Evolutionary conservation across 2,888 invertebrate species (phyloP).

Genomic region (Incurvaria masculella): DNA sequence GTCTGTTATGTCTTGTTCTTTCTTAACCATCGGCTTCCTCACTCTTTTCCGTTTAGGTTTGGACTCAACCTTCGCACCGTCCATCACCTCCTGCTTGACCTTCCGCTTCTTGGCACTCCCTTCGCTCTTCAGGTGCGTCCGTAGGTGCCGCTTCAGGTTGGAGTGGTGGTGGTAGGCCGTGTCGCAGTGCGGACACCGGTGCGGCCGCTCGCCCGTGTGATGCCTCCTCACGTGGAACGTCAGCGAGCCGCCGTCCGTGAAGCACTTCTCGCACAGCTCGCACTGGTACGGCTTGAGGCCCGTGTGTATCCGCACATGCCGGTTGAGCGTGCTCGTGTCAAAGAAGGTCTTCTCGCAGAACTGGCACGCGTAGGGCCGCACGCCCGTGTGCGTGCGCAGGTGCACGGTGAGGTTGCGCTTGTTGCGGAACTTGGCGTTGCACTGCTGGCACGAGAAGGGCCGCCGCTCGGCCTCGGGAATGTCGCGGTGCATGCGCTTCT

Average conservation of each 20-base stretch:
- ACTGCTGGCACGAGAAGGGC: conserved; percentile 10
- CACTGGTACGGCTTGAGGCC: too few relatives aligned
- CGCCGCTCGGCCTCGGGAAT: conserved; percentile 8
- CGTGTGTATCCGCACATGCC: too few relatives aligned
- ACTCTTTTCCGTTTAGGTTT: too few relatives aligned
- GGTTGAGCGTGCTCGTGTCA: too few relatives aligned
- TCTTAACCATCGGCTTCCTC: too few relatives aligned
- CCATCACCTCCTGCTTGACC: too few relatives aligned
- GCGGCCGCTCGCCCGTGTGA: background rate
- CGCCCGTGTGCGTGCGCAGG: conserved; percentile 12
- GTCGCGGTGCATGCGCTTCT: background rate
- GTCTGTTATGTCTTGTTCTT: too few relatives aligned
- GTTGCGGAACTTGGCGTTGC: conserved; percentile 11
- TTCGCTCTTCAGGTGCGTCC: background rate
- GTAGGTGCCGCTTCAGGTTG: background rate
- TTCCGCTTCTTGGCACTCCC: too few relatives aligned
- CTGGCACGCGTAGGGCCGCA: conserved; percentile 10
- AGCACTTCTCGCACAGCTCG: background rate
- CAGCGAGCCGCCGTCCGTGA: background rate
- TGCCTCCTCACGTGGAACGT: background rate
- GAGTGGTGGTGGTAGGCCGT: background rate
- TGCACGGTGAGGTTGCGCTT: conserved; percentile 12
- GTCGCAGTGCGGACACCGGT: background rate
- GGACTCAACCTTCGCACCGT: too few relatives aligned
- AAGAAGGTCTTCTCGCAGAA: conserved; percentile 7